Evolutionary conservation across 2,113 vertebrate genomes (phyloP).

Genomic region (Sciurus niger): DNA sequence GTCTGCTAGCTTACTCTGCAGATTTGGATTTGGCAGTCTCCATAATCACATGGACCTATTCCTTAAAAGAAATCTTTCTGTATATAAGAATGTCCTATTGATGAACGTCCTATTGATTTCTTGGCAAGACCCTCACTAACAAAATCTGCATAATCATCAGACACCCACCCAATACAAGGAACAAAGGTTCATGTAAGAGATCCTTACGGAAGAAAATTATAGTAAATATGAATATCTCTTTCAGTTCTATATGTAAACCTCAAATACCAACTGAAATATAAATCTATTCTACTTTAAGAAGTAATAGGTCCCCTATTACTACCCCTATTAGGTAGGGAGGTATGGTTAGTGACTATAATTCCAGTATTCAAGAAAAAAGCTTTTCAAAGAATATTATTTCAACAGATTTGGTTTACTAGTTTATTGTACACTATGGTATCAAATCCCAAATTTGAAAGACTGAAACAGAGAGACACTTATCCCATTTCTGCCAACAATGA

Average conservation of each 20-base stretch:
- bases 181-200: not conserved
- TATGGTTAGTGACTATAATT: not conserved
- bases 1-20: not conserved
- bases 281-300: not conserved
- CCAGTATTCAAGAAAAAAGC: not conserved
- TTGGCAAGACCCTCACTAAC: not conserved
- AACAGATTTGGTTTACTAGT: not conserved
- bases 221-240: not conserved
- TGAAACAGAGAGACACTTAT: not conserved
- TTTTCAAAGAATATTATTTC: not conserved
- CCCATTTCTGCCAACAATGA: not conserved
- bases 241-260: not conserved
- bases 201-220: not conserved
- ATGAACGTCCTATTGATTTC: not conserved
- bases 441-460: not conserved
- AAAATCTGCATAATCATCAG: not conserved
- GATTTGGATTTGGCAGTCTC: not conserved
- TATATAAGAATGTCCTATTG: not conserved
- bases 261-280: conserved; percentile 16
- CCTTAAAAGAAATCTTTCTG: not conserved
- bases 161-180: not conserved
- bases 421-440: not conserved
- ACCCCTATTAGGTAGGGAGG: rapidly evolving
- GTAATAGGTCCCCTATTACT: not conserved
- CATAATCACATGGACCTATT: not conserved